Percentiles rank a stretch among this genome's conserved stretches.
Conservation (phyloP, 2,888 invertebrate genomes). For the Gryllus longicercus region DNA sequence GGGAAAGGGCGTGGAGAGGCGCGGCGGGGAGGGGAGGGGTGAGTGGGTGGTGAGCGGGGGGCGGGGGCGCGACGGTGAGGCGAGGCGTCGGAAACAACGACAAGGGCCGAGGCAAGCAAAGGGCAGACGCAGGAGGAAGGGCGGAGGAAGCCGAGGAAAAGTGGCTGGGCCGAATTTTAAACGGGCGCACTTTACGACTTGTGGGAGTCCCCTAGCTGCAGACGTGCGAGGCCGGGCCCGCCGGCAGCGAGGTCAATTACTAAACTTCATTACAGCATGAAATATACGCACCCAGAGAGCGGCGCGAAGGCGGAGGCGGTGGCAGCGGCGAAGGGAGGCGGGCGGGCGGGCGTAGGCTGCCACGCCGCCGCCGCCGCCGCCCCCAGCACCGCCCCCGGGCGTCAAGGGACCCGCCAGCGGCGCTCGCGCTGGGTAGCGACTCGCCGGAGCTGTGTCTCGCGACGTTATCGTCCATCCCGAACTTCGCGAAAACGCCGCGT, state of each 20-base stretch:
- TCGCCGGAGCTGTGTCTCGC: background rate
- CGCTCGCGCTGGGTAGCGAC: too few species aligned
- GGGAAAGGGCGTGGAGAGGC: too few species aligned
- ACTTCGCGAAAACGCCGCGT: constrained; percentile 6
- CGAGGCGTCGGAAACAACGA: background rate
- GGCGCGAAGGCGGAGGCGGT: background rate
- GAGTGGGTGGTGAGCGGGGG: background rate
- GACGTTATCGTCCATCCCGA: background rate
- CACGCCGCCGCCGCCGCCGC: too few species aligned
- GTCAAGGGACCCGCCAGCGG: too few species aligned
- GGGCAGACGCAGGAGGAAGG: background rate
- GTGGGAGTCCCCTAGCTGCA: background rate
- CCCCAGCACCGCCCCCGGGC: too few species aligned
- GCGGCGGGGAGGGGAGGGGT: background rate
- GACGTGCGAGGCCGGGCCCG: background rate
- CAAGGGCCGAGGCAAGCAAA: background rate
- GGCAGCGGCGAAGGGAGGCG: background rate
- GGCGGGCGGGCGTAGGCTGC: too few species aligned
- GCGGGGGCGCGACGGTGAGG: background rate
- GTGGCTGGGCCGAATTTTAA: constrained; percentile 17
- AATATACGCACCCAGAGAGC: constrained; percentile 7
- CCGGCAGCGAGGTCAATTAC: constrained; percentile 17
- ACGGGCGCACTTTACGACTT: constrained; percentile 17
- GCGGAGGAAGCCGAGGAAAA: background rate
- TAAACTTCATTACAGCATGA: constrained; percentile 17